Base-by-base conservation (phyloP, 2,888 invertebrate genomes). In the Agrotis segetum region DNA sequence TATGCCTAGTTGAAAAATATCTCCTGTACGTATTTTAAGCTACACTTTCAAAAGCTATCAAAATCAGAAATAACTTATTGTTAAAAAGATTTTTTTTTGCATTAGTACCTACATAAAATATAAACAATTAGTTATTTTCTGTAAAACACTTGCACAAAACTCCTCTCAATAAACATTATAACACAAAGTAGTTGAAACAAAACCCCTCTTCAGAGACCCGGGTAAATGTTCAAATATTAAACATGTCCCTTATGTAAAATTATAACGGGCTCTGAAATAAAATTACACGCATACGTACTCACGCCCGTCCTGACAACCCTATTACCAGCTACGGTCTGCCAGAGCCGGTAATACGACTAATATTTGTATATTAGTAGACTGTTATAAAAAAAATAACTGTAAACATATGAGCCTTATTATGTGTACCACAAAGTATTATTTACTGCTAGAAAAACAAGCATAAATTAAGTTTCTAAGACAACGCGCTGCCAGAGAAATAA, bases 271-370 rank as follows among this genome's bases (percentile, higher is more conserved):
- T 78, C 79, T 83, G 84, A 87, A 88, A 88, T 88, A 89, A 89
- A 87, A 88, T 90, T 85, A 89, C 86, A 87, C 83, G 85, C 86
- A 83, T 82, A 82, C 80, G 76, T 85, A 82, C 80, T 79, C 85
- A 85, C 84, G 74, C 78, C 77, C 81, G 73, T 19, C 78, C 82
- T 87, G 88, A 86, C 87, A 86, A 76, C 80, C 82, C 86, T 87
- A 88, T 90, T 90, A 89, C 86, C 77, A 84, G 86, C 81, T 78
- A 86, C 87, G 85, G 84, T 84, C 81, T 79, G 82, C 72, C 60
- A 71, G 69, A 74, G 60, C 72, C 66, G 47, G 74, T 77, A 74
- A 79, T 86, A 76, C 67, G 64, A 76, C 67, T 66, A 78, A 79
- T 83, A 82, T 82, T 83, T 59, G 61, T 49, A 59, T 55, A 72